Evolutionary conservation across 2,113 vertebrate species (phyloP).

Genomic region (Erinaceus europaeus): DNA sequence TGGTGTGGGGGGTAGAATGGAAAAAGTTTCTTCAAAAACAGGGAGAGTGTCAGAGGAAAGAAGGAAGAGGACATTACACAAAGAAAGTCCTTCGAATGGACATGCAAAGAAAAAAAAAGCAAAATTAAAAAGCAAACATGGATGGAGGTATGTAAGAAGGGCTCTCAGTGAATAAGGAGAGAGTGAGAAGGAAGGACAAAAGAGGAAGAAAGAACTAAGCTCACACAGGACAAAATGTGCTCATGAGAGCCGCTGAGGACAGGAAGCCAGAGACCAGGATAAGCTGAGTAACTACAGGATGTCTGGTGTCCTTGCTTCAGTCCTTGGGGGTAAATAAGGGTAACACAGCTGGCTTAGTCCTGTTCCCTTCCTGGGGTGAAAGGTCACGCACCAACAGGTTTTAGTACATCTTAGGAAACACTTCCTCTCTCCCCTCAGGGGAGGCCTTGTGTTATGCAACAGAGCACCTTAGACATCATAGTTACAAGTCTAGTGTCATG

Average conservation of each 20-base stretch:
- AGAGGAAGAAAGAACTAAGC: conserved; percentile 39
- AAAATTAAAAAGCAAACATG: conserved; percentile 11
- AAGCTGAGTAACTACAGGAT: neutral
- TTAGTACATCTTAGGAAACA: conserved; percentile 30
- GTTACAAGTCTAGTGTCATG: neutral
- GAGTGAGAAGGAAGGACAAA: conserved; percentile 25
- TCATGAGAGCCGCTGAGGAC: conserved; percentile 34
- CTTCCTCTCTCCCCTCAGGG: neutral
- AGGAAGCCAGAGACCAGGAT: conserved; percentile 38
- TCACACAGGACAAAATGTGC: conserved; percentile 52
- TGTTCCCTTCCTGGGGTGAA: neutral
- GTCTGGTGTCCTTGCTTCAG: conserved; percentile 16
- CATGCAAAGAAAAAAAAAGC: neutral
- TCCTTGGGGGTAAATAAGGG: neutral
- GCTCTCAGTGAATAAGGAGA: neutral
- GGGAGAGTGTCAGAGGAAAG: neutral
- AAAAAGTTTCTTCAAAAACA: neutral
- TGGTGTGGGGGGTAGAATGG: neutral
- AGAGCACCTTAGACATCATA: neutral
- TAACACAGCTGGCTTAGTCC: neutral
- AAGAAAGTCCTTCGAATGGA: conserved; percentile 4
- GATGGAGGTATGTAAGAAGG: neutral
- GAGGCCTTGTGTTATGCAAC: neutral
- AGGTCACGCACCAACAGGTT: neutral
- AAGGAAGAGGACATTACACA: neutral